These are phyloP conservation scores for Gallinago stenura DNA, from an alignment of 2,797 vertebrate species.

Conservation along the genomic window DNA sequence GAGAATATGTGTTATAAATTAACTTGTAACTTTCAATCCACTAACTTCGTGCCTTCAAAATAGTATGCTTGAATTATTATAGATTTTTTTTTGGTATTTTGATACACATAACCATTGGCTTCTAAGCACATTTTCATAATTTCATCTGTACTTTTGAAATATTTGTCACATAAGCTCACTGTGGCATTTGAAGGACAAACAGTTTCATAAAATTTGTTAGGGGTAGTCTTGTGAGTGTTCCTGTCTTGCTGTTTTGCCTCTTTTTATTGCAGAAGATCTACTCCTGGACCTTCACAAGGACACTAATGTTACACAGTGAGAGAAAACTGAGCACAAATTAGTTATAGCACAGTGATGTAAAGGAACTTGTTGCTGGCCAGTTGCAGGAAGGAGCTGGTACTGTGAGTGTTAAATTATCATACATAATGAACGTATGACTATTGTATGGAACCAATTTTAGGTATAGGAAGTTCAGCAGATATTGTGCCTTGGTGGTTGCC, in stretches of 20 bases:
- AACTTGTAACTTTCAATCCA: neutral
- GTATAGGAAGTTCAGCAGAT: conserved; percentile 41
- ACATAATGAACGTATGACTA: neutral
- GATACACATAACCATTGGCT: neutral
- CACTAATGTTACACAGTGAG: neutral
- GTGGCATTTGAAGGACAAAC: neutral
- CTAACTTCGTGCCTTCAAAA: neutral
- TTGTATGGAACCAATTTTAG: conserved; percentile 23
- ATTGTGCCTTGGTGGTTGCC: conserved; percentile 4
- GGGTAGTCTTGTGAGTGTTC: neutral
- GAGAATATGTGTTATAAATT: neutral
- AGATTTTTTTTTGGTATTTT: neutral
- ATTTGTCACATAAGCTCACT: neutral
- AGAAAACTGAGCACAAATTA: neutral
- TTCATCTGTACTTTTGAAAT: neutral
- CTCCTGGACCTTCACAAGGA: neutral
- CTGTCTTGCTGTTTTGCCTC: neutral
- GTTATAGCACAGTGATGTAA: neutral
- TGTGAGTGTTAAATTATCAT: conserved; percentile 3
- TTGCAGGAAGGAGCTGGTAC: neutral
- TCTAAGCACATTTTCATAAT: neutral
- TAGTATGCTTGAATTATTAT: neutral
- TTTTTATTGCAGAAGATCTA: neutral
- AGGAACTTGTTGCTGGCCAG: neutral
- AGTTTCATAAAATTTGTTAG: neutral